These are phyloP conservation scores for Grammomys dolichurus DNA, from an alignment of 2,113 vertebrate genomes.

Conservation along the genomic window DNA sequence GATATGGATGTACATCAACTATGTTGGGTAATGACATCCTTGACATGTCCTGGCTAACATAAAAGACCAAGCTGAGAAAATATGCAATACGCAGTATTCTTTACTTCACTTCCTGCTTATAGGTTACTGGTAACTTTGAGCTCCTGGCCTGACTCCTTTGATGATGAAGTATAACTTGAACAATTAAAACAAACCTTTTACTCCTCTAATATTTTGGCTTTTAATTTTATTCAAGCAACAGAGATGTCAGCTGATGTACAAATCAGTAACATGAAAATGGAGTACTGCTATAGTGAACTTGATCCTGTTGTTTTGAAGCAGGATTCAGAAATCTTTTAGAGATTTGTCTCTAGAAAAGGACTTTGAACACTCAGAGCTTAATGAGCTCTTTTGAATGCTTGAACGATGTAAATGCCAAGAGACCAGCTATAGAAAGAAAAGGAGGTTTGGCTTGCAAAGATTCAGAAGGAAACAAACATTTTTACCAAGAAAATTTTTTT, in stretches of 20 bases:
- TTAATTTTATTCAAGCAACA: not conserved
- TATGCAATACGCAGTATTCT: not conserved
- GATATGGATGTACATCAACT: not conserved
- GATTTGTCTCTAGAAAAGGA: not conserved
- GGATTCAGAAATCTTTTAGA: not conserved
- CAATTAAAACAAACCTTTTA: not conserved
- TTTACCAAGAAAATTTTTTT: not conserved
- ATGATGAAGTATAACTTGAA: not conserved
- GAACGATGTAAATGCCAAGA: not conserved
- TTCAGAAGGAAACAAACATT: not conserved
- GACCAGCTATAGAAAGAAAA: not conserved
- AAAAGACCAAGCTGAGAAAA: not conserved
- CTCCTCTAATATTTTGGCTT: not conserved
- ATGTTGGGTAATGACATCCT: not conserved
- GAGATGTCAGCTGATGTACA: too few relatives aligned
- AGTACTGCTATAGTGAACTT: not conserved
- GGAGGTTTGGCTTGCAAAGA: not conserved
- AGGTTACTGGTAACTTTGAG: not conserved
- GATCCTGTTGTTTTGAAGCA: not conserved
- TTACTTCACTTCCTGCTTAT: too few relatives aligned
- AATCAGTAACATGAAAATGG: not conserved
- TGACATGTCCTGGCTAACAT: not conserved
- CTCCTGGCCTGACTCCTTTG: not conserved
- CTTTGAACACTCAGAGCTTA: not conserved
- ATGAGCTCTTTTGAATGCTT: not conserved